phyloP scores from a whole-genome alignment of 2,888 invertebrate species.

The Eulithis prunata region DNA sequence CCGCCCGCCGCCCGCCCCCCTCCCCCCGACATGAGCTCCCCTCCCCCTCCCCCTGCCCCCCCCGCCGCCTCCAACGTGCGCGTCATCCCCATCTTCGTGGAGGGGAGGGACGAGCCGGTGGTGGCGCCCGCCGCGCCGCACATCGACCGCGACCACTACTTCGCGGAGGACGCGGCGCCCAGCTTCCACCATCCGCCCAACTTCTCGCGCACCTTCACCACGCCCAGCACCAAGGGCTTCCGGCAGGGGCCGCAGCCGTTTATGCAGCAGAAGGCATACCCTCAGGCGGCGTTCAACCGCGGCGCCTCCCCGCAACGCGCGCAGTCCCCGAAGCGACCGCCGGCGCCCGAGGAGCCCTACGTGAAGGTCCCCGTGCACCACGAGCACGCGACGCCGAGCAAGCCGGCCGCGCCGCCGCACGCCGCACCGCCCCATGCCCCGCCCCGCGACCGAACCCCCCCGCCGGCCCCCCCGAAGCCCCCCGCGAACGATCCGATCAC shows the following conservation, averaged over 20 bases:
- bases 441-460: slow-evolving; percentile 52
- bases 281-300: slow-evolving; percentile 66
- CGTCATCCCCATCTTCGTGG: slow-evolving; percentile 94
- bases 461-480: slow-evolving; percentile 64
- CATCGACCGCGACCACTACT: slow-evolving; percentile 75
- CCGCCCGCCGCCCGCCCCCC: slow-evolving; percentile 85
- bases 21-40: slow-evolving; percentile 67
- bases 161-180: slow-evolving; percentile 67
- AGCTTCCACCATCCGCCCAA: slow-evolving; percentile 74
- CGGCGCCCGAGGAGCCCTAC: slow-evolving; percentile 68
- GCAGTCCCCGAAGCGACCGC: slow-evolving; percentile 70
- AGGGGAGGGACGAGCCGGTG: slow-evolving; percentile 92
- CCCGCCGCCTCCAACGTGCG: slow-evolving; percentile 85
- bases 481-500: slow-evolving; percentile 87
- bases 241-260: slow-evolving; percentile 79
- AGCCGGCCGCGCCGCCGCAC: slow-evolving; percentile 53
- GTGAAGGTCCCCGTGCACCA: slow-evolving; percentile 73
- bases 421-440: slow-evolving; percentile 44
- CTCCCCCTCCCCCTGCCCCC: slow-evolving; percentile 48
- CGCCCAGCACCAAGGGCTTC: slow-evolving; percentile 68
- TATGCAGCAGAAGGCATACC: slow-evolving; percentile 78
- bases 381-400: slow-evolving; percentile 52
- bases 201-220: slow-evolving; percentile 75
- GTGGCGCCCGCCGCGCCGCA: slow-evolving; percentile 84
- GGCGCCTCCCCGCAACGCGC: slow-evolving; percentile 73